phyloP scores from a whole-genome alignment of 2,888 invertebrate species.

The Eristalis arbustorum region DNA sequence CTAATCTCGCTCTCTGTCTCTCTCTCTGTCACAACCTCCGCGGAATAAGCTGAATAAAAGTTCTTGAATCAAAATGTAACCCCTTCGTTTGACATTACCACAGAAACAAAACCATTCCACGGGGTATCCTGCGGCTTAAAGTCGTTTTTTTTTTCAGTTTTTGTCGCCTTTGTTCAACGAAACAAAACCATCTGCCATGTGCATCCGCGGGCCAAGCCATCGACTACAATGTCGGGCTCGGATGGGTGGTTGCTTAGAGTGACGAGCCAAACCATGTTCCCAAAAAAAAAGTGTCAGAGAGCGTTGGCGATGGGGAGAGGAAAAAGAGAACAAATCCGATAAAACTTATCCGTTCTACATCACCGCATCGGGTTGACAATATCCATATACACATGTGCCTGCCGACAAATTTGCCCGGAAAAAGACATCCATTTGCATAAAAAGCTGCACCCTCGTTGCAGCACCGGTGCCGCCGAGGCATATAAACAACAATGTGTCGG shows the following conservation, averaged over 20 bases:
- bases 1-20: background rate
- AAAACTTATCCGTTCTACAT: constrained; percentile 51
- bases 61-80: constrained; percentile 22
- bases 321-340: constrained; percentile 22
- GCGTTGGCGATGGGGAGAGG: background rate
- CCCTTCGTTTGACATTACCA: constrained; percentile 33
- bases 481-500: constrained; percentile 52
- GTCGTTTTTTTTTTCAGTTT: background rate
- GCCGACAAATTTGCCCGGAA: constrained; percentile 21
- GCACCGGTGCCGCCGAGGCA: background rate
- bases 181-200: constrained; percentile 23
- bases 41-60: background rate
- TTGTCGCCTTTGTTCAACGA: background rate
- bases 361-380: constrained; percentile 50
- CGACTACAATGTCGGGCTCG: constrained; percentile 8
- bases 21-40: background rate
- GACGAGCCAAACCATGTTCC: background rate
- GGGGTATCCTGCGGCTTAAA: constrained; percentile 1
- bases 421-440: constrained; percentile 52
- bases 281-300: constrained; percentile 1
- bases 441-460: constrained; percentile 27
- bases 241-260: constrained; percentile 12
- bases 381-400: constrained; percentile 31
- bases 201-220: constrained; percentile 1
- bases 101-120: constrained; percentile 24